Percentiles rank a stretch among this genome's conserved stretches.
phyloP scores from a whole-genome alignment of 2,113 vertebrate genomes.

The Sebastes schlegelii region DNA sequence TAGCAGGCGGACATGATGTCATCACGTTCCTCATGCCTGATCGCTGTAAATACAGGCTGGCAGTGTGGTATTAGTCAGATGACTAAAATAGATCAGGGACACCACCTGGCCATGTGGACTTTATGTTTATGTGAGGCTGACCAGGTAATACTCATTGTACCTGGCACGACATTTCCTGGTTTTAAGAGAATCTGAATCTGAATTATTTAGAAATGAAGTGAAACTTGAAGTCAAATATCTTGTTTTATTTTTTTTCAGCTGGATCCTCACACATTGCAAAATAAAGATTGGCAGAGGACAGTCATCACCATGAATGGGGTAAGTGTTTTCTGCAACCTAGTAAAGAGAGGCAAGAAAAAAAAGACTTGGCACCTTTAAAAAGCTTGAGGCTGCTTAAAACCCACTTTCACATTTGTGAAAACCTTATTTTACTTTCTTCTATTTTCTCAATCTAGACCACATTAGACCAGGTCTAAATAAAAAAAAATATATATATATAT shows the following conservation, averaged over 20 bases:
- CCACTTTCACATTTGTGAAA: too few species aligned
- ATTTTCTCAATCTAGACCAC: too few species aligned
- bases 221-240: neutral
- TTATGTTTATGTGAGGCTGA: conserved; percentile 21
- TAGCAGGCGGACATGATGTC: conserved; percentile 33
- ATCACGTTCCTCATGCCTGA: conserved; percentile 45
- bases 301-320: conserved; percentile 96
- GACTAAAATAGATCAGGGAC: conserved; percentile 49
- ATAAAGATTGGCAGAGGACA: conserved; percentile 96
- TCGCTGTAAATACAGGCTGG: conserved; percentile 44
- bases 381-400: too few species aligned
- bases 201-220: neutral
- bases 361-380: too few species aligned
- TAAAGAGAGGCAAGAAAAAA: neutral
- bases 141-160: neutral
- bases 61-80: conserved; percentile 51
- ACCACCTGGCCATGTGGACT: conserved; percentile 27
- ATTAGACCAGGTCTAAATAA: too few species aligned
- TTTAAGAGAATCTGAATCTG: neutral
- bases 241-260: conserved; percentile 82
- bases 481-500: too few species aligned
- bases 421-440: too few species aligned
- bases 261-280: conserved; percentile 92
- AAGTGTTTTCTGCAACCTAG: conserved; percentile 58
- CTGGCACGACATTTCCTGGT: neutral